A percentile compares a stretch with the other conserved stretches of the same genome.
These are phyloP conservation scores for Eudyptes chrysolophus DNA, from an alignment of 2,113 vertebrate genomes.

Conservation along the genomic window DNA sequence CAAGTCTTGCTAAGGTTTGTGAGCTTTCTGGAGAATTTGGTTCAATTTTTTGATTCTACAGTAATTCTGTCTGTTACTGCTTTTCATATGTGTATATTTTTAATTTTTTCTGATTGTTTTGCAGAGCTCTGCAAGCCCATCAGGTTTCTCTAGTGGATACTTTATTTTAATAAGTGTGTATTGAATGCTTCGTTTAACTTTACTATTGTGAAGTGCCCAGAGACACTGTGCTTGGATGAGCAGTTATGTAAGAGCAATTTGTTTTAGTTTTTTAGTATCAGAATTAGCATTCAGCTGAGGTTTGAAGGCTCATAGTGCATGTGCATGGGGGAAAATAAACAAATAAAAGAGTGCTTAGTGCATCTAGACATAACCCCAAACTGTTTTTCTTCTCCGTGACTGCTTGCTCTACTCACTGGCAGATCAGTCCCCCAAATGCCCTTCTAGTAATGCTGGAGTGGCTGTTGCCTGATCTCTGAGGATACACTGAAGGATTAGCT, in stretches of 20 bases:
- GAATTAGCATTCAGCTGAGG: constrained; percentile 43
- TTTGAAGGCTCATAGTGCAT: neutral
- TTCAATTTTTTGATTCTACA: neutral
- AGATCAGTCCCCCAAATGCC: neutral
- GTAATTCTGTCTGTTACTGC: neutral
- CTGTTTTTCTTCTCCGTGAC: neutral
- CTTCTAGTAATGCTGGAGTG: neutral
- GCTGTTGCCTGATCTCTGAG: neutral
- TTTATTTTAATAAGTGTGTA: constrained; percentile 71
- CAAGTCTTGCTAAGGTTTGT: neutral
- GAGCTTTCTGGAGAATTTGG: neutral
- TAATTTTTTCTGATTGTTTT: neutral
- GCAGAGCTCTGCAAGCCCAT: constrained; percentile 2
- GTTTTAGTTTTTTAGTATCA: constrained; percentile 13
- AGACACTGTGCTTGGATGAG: constrained; percentile 59
- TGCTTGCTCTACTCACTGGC: neutral
- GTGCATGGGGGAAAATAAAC: neutral
- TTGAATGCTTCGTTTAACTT: constrained; percentile 71
- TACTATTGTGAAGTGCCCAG: constrained; percentile 58
- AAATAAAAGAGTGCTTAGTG: neutral
- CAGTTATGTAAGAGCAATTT: constrained; percentile 59
- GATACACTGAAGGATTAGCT: neutral
- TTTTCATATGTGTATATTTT: neutral
- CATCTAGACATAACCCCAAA: neutral
- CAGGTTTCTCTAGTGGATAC: constrained; percentile 50